These are phyloP conservation scores for Sebastes taczanowskii DNA, from an alignment of 2,797 vertebrate species.

Conservation along the genomic window DNA sequence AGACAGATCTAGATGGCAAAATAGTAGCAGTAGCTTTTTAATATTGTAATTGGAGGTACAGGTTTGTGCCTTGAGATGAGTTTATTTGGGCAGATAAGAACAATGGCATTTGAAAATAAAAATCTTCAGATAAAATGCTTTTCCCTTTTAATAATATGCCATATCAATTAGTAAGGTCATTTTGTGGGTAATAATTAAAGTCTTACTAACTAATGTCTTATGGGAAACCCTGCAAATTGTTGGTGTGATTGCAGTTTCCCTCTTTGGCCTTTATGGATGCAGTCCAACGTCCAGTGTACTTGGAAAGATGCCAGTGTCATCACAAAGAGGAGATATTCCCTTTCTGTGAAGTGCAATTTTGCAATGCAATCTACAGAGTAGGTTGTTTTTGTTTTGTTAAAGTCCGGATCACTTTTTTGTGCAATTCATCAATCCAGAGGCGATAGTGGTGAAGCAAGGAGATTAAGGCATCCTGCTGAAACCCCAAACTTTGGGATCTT, in stretches of 20 bases:
- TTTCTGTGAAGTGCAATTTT: background rate
- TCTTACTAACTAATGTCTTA: background rate
- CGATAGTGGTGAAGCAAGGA: background rate
- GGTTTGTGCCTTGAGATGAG: background rate
- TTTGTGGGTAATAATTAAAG: background rate
- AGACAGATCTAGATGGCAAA: background rate
- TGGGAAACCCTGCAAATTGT: background rate
- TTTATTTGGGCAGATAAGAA: background rate
- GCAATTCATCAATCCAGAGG: background rate
- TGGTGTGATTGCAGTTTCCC: background rate
- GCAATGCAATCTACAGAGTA: background rate
- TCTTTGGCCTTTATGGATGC: constrained; percentile 4
- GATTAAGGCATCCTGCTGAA: background rate
- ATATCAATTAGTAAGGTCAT: background rate
- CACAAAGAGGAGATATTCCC: background rate
- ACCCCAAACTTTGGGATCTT: background rate
- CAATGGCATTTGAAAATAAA: background rate
- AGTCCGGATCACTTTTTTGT: background rate
- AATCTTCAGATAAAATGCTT: no score
- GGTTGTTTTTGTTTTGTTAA: background rate
- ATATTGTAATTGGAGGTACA: background rate
- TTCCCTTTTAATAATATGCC: background rate
- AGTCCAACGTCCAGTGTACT: background rate
- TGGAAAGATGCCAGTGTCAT: background rate
- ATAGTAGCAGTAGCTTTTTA: background rate